phyloP scores from a whole-genome alignment of 2,113 vertebrate genomes.

The Rhineura floridana region DNA sequence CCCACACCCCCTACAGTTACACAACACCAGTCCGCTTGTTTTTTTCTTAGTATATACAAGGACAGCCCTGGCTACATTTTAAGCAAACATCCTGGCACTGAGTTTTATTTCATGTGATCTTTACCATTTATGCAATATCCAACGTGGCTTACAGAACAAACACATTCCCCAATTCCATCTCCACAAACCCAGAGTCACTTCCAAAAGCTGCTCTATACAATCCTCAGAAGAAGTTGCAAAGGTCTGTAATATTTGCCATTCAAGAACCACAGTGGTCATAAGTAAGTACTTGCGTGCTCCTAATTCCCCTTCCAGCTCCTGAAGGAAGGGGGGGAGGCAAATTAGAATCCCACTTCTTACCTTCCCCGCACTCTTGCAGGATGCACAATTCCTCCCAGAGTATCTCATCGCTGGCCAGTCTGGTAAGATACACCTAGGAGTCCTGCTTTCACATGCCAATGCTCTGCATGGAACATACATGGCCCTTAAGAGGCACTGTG shows the following conservation, averaged over 20 bases:
- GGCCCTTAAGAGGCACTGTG: not conserved
- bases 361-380: not conserved
- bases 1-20: conserved; percentile 20
- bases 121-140: too few species aligned
- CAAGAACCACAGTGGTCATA: not conserved
- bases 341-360: conserved; percentile 7
- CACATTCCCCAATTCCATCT: not conserved
- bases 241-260: too few species aligned
- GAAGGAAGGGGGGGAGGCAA: not conserved
- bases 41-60: not conserved
- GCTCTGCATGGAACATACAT: not conserved
- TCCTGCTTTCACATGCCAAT: not conserved
- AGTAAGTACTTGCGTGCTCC: fast-evolving
- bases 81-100: fast-evolving
- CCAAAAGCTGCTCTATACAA: not conserved
- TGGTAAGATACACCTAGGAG: not conserved
- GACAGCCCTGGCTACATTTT: not conserved
- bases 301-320: fast-evolving
- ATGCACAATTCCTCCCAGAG: not conserved
- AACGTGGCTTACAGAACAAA: not conserved
- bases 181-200: not conserved
- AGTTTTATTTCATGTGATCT: not conserved
- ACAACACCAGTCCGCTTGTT: not conserved
- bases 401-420: not conserved
- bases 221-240: not conserved